These are phyloP conservation scores for Creontiades dilutus DNA, from an alignment of 2,888 invertebrate genomes.

Conservation along the genomic window DNA sequence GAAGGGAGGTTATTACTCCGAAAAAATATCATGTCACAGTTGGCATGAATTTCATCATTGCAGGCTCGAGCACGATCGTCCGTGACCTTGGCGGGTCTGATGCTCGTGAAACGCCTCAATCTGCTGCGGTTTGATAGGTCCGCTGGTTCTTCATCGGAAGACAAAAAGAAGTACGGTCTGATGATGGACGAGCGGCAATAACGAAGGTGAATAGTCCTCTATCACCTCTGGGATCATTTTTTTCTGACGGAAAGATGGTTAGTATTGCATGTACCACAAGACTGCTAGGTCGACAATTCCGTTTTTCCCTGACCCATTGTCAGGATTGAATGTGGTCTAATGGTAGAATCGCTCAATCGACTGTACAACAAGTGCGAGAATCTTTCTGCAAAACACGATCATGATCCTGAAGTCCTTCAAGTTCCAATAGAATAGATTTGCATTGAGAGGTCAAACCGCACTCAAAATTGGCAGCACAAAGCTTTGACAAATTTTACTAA, in stretches of 20 bases:
- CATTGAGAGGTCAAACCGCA: too few relatives aligned
- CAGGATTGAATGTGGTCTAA: too few relatives aligned
- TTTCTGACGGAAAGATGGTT: not conserved
- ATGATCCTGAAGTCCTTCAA: too few relatives aligned
- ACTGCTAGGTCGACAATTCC: too few relatives aligned
- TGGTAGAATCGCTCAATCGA: too few relatives aligned
- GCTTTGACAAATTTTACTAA: too few relatives aligned
- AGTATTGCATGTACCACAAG: not conserved
- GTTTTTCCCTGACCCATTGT: too few relatives aligned
- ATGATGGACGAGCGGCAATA: not conserved
- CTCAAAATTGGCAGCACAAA: too few relatives aligned
- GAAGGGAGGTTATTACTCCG: not conserved
- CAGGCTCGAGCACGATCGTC: slow-evolving; percentile 17
- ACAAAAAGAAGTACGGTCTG: not conserved
- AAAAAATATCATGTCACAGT: not conserved
- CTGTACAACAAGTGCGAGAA: too few relatives aligned
- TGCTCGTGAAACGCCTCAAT: not conserved
- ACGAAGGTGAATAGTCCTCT: not conserved
- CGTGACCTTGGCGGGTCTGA: not conserved
- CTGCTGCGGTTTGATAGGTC: not conserved
- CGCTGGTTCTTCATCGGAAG: not conserved
- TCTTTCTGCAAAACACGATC: too few relatives aligned
- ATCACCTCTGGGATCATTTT: not conserved
- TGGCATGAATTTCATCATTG: slow-evolving; percentile 16
- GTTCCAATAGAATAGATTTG: too few relatives aligned